These are phyloP conservation scores for Mixornis gularis DNA, from an alignment of 2,113 vertebrate genomes.

Conservation along the genomic window DNA sequence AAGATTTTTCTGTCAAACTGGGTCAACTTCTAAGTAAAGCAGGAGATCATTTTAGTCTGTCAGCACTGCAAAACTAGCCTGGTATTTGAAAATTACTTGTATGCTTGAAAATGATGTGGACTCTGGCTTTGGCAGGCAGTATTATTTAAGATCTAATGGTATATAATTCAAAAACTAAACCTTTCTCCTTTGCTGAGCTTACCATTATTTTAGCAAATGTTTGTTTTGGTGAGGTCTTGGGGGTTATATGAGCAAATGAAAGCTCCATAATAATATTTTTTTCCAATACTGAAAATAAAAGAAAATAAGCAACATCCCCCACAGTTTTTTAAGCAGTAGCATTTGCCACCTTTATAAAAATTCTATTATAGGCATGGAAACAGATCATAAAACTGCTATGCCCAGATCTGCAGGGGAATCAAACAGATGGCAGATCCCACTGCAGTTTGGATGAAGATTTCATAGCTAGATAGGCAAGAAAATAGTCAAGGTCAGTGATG, in stretches of 20 bases:
- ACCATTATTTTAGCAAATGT: not conserved
- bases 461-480: not conserved
- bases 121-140: not conserved
- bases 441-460: slow-evolving; percentile 27
- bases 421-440: slow-evolving; percentile 31
- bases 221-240: not conserved
- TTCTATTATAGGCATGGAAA: not conserved
- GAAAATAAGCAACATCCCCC: not conserved
- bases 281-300: not conserved
- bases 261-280: not conserved
- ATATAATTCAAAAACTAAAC: not conserved
- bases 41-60: slow-evolving; percentile 14
- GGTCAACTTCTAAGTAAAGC: not conserved
- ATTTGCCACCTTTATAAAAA: not conserved
- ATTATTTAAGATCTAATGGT: not conserved
- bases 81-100: slow-evolving; percentile 12
- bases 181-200: not conserved
- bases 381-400: not conserved
- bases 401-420: not conserved
- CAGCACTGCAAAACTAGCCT: not conserved
- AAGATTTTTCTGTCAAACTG: slow-evolving; percentile 13
- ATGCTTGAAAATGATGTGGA: not conserved
- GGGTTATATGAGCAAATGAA: not conserved
- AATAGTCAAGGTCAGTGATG: not conserved
- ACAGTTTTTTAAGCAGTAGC: not conserved